A percentile compares a stretch with the other conserved stretches of the same genome.
Conservation (phyloP, 2,797 vertebrate genomes). For the Threskiornis aethiopicus region DNA sequence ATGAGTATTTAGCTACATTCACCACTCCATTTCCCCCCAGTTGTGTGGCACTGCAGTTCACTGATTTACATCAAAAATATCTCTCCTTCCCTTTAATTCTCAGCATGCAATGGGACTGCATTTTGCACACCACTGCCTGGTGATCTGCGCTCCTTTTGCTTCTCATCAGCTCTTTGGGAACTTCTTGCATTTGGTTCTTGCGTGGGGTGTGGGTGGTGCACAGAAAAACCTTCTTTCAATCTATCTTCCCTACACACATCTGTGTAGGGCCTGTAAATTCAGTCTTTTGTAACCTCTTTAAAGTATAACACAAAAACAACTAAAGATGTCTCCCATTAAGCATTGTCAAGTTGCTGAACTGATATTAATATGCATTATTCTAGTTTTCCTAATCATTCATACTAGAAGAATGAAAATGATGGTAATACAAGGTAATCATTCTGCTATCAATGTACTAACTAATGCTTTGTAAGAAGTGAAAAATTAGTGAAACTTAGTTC, state of each 20-base stretch:
- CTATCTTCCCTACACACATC: neutral
- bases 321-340: neutral
- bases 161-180: slow-evolving; percentile 12
- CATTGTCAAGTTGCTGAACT: neutral
- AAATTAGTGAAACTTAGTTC: neutral
- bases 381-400: neutral
- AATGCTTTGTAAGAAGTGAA: neutral
- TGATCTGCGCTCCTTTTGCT: neutral
- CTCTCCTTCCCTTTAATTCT: neutral
- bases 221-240: neutral
- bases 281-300: neutral
- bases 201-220: neutral
- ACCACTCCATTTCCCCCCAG: neutral
- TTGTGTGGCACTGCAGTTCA: neutral
- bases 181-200: slow-evolving; percentile 13
- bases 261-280: slow-evolving; percentile 18
- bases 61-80: neutral
- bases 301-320: neutral
- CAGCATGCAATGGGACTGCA: neutral
- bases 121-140: neutral
- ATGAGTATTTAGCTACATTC: neutral
- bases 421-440: neutral
- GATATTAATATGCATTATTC: neutral
- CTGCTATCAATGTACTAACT: neutral
- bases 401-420: neutral